Conservation (phyloP, 2,888 invertebrate species). For the Glyphotaelius pellucidus region DNA sequence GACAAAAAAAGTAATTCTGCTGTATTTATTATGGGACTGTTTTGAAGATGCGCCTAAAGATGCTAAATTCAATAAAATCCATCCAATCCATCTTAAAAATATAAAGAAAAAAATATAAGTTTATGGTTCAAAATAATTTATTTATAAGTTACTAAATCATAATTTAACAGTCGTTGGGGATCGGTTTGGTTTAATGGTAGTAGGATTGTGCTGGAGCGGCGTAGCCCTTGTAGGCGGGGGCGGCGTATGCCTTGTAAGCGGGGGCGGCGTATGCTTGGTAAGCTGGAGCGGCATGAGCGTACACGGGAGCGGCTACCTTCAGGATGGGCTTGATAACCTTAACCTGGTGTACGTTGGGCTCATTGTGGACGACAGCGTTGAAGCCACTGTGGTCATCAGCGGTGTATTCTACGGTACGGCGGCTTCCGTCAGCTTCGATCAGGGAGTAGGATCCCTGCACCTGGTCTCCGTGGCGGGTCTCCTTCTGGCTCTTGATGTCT, state of each 20-base stretch:
- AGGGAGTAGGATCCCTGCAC: slow-evolving; percentile 75
- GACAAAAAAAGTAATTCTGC: too few species aligned
- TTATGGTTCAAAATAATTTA: not conserved
- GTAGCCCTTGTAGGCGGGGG: too few species aligned
- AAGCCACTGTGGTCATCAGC: slow-evolving; percentile 77
- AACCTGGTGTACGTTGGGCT: slow-evolving; percentile 64
- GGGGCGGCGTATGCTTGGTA: slow-evolving; percentile 17
- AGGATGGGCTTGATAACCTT: slow-evolving; percentile 58
- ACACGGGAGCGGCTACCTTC: slow-evolving; percentile 47
- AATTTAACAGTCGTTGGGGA: slow-evolving; percentile 22
- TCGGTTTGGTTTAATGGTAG: slow-evolving; percentile 25
- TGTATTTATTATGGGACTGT: too few species aligned
- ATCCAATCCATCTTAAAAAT: not conserved
- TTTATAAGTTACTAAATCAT: not conserved
- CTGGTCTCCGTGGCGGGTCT: slow-evolving; percentile 72
- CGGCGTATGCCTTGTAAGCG: not conserved
- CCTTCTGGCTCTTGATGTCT: slow-evolving; percentile 75
- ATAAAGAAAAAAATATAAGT: not conserved
- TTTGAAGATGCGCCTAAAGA: too few species aligned
- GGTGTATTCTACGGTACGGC: slow-evolving; percentile 72
- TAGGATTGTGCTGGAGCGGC: not conserved
- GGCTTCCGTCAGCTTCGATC: slow-evolving; percentile 74
- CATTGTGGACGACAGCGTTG: slow-evolving; percentile 75
- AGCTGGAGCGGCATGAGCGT: not conserved
- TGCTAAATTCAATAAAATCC: too few species aligned